phyloP scores from a whole-genome alignment of 2,797 vertebrate genomes.

The Chelonia mydas region DNA sequence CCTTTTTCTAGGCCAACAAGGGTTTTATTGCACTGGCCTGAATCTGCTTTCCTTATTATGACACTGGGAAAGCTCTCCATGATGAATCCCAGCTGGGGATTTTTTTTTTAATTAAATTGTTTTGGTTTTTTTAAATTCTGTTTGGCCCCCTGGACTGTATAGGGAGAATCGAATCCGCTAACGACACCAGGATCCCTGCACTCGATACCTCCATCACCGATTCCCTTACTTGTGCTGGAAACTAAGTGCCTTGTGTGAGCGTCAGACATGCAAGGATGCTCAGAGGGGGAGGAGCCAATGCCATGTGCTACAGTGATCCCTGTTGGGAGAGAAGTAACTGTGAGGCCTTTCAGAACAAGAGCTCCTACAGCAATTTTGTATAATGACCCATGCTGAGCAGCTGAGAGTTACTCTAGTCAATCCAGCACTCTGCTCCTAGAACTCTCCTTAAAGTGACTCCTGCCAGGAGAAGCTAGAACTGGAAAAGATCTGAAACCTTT shows the following conservation, averaged over 20 bases:
- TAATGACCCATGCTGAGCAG: not conserved
- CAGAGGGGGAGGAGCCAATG: not conserved
- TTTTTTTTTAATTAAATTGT: not conserved
- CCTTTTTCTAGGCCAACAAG: not conserved
- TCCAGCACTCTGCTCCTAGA: not conserved
- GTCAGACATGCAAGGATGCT: not conserved
- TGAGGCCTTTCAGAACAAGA: not conserved
- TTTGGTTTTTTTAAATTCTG: not conserved
- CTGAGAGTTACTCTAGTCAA: not conserved
- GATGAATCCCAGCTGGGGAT: slow-evolving; percentile 60
- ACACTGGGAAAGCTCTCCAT: slow-evolving; percentile 24
- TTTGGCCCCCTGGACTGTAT: not conserved
- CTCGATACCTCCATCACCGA: too few species aligned
- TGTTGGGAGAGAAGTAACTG: not conserved
- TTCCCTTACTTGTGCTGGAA: not conserved
- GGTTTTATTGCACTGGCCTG: not conserved
- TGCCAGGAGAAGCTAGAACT: not conserved
- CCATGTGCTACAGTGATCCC: fast-evolving
- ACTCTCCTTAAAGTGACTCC: not conserved
- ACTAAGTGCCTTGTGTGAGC: not conserved
- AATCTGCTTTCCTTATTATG: slow-evolving; percentile 28
- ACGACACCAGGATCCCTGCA: not conserved
- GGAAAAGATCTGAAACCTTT: not conserved
- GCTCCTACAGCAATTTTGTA: not conserved
- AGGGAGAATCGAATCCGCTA: not conserved